Evolutionary conservation across 1,140 invertebrate species (phyloP), one percentile per base, ranked within the genome.

Genomic region (Parapsyche elsis): DNA sequence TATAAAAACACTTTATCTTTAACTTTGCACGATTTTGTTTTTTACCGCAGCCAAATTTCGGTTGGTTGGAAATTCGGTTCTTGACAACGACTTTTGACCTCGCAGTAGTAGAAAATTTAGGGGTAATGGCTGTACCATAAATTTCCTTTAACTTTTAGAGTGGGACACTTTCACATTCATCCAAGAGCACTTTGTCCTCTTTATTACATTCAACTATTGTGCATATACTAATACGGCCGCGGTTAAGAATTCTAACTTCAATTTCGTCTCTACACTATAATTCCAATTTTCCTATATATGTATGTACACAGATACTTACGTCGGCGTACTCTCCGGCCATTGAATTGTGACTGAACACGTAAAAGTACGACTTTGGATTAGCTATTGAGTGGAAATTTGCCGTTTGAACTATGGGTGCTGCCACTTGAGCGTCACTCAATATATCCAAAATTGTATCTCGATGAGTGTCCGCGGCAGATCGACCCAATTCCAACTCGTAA

Each of bases 331-430:
- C 91, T 73, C 93, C 94, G 59, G 92, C 92, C 78, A 92, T 89
- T 2, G 93, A 94, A 78, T 94, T 94, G 84, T 98, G 95, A 53
- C 92, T 92, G 85, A 97, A 97, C 24, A 97, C 94, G 85, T 97
- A 97, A 91, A 97, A 96, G 86, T 95, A 98, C 71, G 93, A 93
- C 82, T 92, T 92, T 0, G 91, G 89, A 87, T 95, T 94, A n/a
- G 92, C 90, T 80, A 90, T 89, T 9, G 93, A 92, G 85, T 95
- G 94, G 85, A 93, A 92, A 86, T 93, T 90, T n/a, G 92, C 93
- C 24, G 92, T 93, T 84, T 91, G 90, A 76, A 94, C 87, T 49
- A 95, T 87, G 0, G 95, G 95, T 0, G 94, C 93, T 5, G 94
- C 91, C 0, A 93, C 93, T 24, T 94, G 89, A 7, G 94, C 96